Evolutionary conservation across 1,140 invertebrate genomes (phyloP), one percentile per base, ranked within the genome.

Genomic region (Aphidius ervi): DNA sequence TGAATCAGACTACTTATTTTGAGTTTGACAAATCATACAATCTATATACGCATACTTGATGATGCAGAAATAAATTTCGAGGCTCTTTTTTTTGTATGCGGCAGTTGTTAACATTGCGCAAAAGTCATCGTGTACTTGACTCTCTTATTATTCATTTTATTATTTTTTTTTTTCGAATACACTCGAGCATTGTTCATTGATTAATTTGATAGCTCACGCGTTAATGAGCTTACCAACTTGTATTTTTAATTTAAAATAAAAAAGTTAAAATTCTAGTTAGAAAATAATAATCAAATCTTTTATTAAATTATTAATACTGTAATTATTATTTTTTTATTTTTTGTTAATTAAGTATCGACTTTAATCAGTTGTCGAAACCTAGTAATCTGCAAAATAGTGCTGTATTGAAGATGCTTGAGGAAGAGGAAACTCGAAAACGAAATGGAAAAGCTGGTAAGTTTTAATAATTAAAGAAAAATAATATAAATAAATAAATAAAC

Each of bases 331-430:
- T 23, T n/a, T 48, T 37, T 5, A 60, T 61, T 68, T 53, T 60
- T 61, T 46, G 56, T 70, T 83, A 31, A 31, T 31, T 23, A 78
- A 91, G 88, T 70, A 88, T 91, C 71, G 86, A 91, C 74, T 89
- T 90, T 74, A 84, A 85, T 67, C 84, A 87, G 67, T 81, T 84
- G 63, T 81, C 85, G 20, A 91, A 90, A 70, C 88, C 89, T 40
- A 75, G 85, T 41, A 91, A 91, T 77, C 78, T 92, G 66, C 88
- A 90, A 67, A 91, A 92, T 71, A 92, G 89, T 31, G 88, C 89
- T 46, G 90, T 92, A 54, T 77, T 92, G 52, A 83, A 87, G 47
- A 89, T 91, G 85, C 82, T 92, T 37, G 89, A 92, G 70, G 89
- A 92, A 72, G 88, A 91, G 72, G 89, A 92, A 79, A 74, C 81